phyloP scores from a whole-genome alignment of 2,888 invertebrate species.

The Eupeodes luniger region DNA sequence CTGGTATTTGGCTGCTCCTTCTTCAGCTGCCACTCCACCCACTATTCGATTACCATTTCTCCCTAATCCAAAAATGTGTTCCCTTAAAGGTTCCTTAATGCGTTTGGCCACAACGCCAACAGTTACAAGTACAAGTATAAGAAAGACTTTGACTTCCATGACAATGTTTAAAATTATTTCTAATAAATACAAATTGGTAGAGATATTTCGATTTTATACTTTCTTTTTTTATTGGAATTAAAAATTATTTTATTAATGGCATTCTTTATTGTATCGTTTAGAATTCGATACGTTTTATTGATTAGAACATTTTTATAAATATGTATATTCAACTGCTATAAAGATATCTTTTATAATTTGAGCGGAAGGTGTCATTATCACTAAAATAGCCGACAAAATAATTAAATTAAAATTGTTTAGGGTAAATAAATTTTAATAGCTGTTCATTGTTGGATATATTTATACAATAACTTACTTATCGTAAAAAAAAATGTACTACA shows the following conservation, averaged over 20 bases:
- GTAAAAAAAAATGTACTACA: neutral
- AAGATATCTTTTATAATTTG: neutral
- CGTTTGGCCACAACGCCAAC: neutral
- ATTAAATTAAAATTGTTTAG: neutral
- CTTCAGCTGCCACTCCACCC: slow-evolving; percentile 80
- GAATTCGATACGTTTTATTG: neutral
- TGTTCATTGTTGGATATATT: neutral
- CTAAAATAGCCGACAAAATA: neutral
- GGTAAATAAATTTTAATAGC: neutral
- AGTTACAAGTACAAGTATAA: slow-evolving; percentile 32
- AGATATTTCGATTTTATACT: slow-evolving; percentile 51
- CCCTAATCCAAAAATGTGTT: too few species aligned
- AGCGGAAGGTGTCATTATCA: neutral
- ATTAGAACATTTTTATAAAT: neutral
- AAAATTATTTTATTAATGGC: neutral
- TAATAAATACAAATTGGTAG: neutral
- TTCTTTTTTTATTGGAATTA: neutral
- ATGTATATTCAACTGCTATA: neutral
- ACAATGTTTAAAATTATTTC: neutral
- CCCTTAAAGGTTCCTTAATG: neutral
- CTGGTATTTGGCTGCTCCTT: slow-evolving; percentile 82
- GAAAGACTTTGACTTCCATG: neutral
- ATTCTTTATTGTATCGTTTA: neutral
- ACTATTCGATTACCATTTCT: slow-evolving; percentile 79
- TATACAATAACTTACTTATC: neutral